phyloP scores from a whole-genome alignment of 2,888 invertebrate species.

The Conus canariensis region DNA sequence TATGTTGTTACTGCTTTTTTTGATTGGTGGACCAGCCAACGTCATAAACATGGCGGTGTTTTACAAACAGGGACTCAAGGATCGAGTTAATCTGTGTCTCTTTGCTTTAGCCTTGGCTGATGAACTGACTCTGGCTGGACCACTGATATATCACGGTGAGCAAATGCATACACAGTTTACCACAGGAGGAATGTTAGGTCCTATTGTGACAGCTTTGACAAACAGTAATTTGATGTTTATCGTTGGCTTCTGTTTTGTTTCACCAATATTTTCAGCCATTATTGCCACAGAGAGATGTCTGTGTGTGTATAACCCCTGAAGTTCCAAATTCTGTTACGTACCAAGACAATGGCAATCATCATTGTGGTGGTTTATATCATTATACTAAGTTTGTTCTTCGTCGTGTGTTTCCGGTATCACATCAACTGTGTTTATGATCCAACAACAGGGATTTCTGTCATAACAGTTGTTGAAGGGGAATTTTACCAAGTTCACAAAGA shows the following conservation, averaged over 20 bases:
- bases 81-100: slow-evolving; percentile 19
- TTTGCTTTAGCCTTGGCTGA: not conserved
- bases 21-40: slow-evolving; percentile 19
- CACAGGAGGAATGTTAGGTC: not conserved
- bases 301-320: slow-evolving; percentile 5
- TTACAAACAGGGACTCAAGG: slow-evolving; percentile 18
- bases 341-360: slow-evolving; percentile 18
- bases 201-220: not conserved
- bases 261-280: not conserved
- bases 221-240: not conserved
- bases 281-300: slow-evolving; percentile 19
- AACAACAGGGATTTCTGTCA: not conserved
- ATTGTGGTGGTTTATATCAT: not conserved
- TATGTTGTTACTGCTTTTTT: not conserved
- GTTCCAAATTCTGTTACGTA: not conserved
- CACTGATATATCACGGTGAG: not conserved
- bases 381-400: not conserved
- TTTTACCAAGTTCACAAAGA: not conserved
- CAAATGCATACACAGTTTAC: not conserved
- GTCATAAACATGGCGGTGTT: slow-evolving; percentile 28
- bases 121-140: not conserved
- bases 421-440: not conserved
- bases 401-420: not conserved
- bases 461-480: not conserved
- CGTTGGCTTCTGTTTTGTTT: not conserved